phyloP scores from a whole-genome alignment of 2,113 vertebrate genomes.

The Podiceps cristatus region DNA sequence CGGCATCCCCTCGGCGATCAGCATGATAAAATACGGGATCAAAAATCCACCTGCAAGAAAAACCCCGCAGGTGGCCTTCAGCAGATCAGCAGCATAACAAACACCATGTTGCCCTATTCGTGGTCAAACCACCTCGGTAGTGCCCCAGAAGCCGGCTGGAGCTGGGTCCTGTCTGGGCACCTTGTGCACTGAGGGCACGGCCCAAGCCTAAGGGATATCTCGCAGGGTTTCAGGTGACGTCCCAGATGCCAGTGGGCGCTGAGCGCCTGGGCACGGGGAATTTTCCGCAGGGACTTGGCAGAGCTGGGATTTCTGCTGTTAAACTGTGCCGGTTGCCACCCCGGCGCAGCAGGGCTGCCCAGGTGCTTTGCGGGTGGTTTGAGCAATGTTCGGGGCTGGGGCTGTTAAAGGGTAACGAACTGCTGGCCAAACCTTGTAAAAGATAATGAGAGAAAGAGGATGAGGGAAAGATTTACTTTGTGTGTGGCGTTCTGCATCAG shows the following conservation, averaged over 20 bases:
- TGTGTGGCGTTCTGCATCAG: rapidly evolving
- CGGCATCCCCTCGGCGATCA: slow-evolving; percentile 89
- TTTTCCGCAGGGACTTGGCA: slow-evolving; percentile 33
- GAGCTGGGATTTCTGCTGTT: not conserved
- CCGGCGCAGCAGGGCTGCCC: rapidly evolving
- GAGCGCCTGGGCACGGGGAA: not conserved
- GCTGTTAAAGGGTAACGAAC: slow-evolving; percentile 59
- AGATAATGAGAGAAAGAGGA: not conserved
- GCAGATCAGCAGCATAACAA: not conserved
- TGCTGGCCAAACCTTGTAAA: not conserved
- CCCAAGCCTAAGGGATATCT: not conserved
- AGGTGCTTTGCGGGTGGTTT: rapidly evolving
- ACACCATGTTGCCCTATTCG: rapidly evolving
- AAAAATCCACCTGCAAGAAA: slow-evolving; percentile 87
- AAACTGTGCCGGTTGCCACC: not conserved
- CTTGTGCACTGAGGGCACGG: rapidly evolving
- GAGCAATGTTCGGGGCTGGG: not conserved
- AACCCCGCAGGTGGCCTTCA: not conserved
- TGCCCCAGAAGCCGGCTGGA: not conserved
- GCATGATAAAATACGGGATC: slow-evolving; percentile 91
- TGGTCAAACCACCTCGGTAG: rapidly evolving
- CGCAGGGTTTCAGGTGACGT: not conserved
- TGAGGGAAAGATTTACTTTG: not conserved
- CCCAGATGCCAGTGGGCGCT: rapidly evolving
- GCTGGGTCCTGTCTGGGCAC: not conserved